Conservation (phyloP, 1,140 invertebrate species). For the Drosophila fuyamai region DNA sequence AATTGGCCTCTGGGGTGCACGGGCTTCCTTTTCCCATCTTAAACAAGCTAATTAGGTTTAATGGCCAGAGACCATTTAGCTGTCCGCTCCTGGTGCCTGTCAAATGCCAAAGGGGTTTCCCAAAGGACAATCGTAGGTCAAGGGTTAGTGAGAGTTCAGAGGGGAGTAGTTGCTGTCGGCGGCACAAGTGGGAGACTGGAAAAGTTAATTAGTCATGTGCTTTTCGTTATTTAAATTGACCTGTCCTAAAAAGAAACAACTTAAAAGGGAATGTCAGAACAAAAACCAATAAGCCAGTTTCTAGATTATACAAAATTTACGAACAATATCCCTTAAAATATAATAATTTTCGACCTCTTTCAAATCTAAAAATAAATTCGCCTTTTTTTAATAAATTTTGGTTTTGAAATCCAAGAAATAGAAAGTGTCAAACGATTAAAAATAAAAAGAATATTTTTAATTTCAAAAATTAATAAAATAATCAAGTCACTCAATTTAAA, state of each 20-base stretch:
- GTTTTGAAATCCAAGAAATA: too few species aligned
- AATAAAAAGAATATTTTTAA: too few species aligned
- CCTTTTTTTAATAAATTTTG: too few species aligned
- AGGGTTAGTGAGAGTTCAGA: constrained; percentile 22
- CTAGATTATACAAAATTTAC: neutral
- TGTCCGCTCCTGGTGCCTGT: constrained; percentile 11
- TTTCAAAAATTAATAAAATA: too few species aligned
- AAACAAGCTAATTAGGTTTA: constrained; percentile 74
- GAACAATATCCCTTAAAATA: neutral
- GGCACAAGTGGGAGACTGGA: constrained; percentile 3
- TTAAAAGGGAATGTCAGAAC: neutral
- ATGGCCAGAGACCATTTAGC: constrained; percentile 51
- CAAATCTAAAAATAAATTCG: too few species aligned
- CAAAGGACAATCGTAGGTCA: constrained; percentile 44
- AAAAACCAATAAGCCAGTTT: constrained; percentile 7
- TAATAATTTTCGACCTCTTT: too few species aligned
- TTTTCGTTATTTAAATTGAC: constrained; percentile 26
- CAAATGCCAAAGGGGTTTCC: constrained; percentile 35
- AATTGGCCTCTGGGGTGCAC: constrained; percentile 45
- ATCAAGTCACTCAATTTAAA: too few species aligned
- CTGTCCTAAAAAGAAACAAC: neutral
- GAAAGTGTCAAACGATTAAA: too few species aligned
- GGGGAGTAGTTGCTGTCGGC: constrained; percentile 3
- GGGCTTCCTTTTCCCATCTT: constrained; percentile 37
- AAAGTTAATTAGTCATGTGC: constrained; percentile 39